A percentile compares a stretch with the other conserved stretches of the same genome.
Evolutionary conservation across 2,888 invertebrate species (phyloP).

Genomic region (Melanargia galathea): DNA sequence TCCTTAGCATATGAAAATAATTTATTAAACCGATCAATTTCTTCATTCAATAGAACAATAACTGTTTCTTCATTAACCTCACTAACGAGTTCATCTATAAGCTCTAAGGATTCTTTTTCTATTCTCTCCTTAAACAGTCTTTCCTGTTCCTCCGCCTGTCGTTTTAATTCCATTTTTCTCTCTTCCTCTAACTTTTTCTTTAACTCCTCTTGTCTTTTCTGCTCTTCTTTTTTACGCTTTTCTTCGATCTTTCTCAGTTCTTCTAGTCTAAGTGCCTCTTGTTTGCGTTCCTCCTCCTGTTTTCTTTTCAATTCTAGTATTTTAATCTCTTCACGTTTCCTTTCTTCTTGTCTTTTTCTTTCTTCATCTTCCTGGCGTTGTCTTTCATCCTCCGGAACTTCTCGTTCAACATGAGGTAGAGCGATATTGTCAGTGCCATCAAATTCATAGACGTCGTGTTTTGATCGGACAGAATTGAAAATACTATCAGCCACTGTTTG

Average conservation of each 20-base stretch:
- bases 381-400: conserved; percentile 48
- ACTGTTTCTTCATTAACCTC: conserved; percentile 61
- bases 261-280: conserved; percentile 37
- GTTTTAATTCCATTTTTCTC: conserved; percentile 59
- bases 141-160: conserved; percentile 62
- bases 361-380: conserved; percentile 28
- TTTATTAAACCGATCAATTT: conserved; percentile 55
- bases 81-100: conserved; percentile 59
- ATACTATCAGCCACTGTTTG: conserved; percentile 65
- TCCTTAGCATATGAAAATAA: conserved; percentile 55
- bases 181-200: conserved; percentile 60
- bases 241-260: conserved; percentile 42
- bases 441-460: conserved; percentile 61
- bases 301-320: conserved; percentile 43
- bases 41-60: conserved; percentile 55
- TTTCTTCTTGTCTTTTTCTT: conserved; percentile 46
- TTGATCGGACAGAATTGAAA: conserved; percentile 55
- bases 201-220: conserved; percentile 54
- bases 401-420: conserved; percentile 47
- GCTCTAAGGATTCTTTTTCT: conserved; percentile 61
- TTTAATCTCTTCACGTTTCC: conserved; percentile 24
- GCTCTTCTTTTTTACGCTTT: conserved; percentile 48
- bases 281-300: conserved; percentile 44
- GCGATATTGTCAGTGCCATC: conserved; percentile 50
- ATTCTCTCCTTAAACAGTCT: conserved; percentile 61